phyloP scores from a whole-genome alignment of 2,797 vertebrate species.

The Danio albolineatus region DNA sequence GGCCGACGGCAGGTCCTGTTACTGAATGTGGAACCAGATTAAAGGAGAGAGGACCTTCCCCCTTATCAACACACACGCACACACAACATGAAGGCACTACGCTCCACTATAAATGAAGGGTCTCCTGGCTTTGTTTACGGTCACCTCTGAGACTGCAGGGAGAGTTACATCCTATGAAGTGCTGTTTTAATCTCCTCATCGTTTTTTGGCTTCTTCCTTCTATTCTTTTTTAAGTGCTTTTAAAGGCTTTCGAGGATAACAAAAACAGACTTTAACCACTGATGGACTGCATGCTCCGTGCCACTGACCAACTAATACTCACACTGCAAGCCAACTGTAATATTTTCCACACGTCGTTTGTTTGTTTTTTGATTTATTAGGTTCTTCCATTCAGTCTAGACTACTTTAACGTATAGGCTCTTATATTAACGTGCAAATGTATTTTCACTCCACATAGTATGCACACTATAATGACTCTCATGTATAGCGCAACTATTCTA shows the following conservation, averaged over 20 bases:
- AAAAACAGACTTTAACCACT: conserved; percentile 70
- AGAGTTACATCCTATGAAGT: conserved; percentile 63
- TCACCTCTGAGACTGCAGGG: conserved; percentile 62
- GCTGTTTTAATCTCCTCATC: conserved; percentile 53
- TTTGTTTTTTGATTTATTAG: conserved; percentile 15
- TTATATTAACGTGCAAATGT: conserved; percentile 58
- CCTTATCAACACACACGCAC: conserved; percentile 11
- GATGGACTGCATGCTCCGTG: conserved; percentile 79
- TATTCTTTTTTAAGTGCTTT: conserved; percentile 57
- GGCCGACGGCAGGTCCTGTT: conserved; percentile 74
- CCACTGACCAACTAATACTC: conserved; percentile 66
- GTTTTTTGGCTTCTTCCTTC: conserved; percentile 32
- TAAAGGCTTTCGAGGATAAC: conserved; percentile 64
- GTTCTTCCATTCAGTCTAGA: conserved; percentile 60
- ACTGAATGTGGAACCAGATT: conserved; percentile 81
- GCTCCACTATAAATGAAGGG: conserved; percentile 56
- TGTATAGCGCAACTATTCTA: conserved; percentile 51
- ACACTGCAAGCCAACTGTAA: conserved; percentile 64
- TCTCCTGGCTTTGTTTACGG: conserved; percentile 55
- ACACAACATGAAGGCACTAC: conserved; percentile 40
- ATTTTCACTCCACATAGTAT: conserved; percentile 75
- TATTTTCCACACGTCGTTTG: conserved; percentile 61
- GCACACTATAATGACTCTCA: conserved; percentile 64
- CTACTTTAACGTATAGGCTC: conserved; percentile 60
- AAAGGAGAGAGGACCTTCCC: conserved; percentile 61